phyloP scores from a whole-genome alignment of 2,797 vertebrate species.

The Mycteria americana region DNA sequence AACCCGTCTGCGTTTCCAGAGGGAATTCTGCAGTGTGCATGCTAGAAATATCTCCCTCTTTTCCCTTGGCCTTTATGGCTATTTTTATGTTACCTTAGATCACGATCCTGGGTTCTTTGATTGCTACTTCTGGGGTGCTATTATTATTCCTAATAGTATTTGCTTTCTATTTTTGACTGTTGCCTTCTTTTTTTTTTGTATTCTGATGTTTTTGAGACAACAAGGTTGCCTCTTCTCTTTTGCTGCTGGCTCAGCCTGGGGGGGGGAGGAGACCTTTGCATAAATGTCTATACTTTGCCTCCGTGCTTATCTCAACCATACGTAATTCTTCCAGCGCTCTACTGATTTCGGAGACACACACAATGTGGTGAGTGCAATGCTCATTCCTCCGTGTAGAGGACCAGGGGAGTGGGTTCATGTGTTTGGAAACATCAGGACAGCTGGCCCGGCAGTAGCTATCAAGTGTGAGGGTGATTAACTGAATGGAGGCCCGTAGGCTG shows the following conservation, averaged over 20 bases:
- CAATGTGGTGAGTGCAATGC: accelerated
- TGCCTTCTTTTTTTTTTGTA: not conserved
- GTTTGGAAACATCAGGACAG: conserved; percentile 24
- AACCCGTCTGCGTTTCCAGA: not conserved
- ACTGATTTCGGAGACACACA: not conserved
- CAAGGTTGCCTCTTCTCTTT: not conserved
- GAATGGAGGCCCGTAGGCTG: not conserved
- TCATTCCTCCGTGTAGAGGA: not conserved
- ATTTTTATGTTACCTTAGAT: not conserved
- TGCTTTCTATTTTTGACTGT: not conserved
- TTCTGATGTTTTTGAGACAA: not conserved
- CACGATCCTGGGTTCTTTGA: not conserved
- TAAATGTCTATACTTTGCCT: not conserved
- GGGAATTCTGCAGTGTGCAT: not conserved
- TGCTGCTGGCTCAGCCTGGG: not conserved
- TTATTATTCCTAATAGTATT: not conserved
- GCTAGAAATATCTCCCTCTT: conserved; percentile 12
- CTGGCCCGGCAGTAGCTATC: conserved; percentile 24
- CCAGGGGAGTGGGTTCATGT: not conserved
- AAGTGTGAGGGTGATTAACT: conserved; percentile 36
- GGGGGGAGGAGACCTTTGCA: not conserved
- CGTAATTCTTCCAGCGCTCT: not conserved
- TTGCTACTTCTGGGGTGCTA: not conserved
- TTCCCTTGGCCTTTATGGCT: not conserved
- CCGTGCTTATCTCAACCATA: not conserved